A percentile compares a stretch with the other conserved stretches of the same genome.
Conservation (phyloP, 2,113 vertebrate genomes). For the Cacatua alba region DNA sequence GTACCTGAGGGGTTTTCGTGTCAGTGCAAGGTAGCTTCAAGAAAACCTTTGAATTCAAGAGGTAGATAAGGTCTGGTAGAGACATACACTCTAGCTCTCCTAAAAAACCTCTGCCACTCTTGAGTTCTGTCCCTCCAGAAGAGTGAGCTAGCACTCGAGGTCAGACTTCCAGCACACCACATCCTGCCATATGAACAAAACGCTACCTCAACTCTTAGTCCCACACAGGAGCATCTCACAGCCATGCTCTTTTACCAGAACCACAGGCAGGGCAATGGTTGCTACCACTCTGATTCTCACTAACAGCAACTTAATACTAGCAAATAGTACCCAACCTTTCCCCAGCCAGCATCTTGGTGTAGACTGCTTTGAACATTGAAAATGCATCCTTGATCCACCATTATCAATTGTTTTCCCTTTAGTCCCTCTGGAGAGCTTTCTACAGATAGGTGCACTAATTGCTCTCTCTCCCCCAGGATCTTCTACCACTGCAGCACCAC, state of each 20-base stretch:
- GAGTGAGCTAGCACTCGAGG: background rate
- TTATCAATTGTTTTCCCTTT: background rate
- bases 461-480: background rate
- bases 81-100: background rate
- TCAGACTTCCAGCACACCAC: background rate
- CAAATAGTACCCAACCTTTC: background rate
- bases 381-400: background rate
- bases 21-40: background rate
- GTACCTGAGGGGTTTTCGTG: background rate
- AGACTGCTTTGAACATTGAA: background rate
- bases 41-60: background rate
- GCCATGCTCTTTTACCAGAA: background rate
- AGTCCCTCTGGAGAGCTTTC: background rate
- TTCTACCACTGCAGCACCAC: background rate
- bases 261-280: background rate
- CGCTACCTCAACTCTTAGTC: fast-evolving
- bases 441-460: background rate
- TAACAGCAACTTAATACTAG: background rate
- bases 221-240: background rate
- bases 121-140: background rate
- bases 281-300: background rate
- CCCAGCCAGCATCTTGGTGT: background rate
- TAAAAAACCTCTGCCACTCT: background rate
- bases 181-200: background rate
- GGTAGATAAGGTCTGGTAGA: background rate